A percentile compares a stretch with the other conserved stretches of the same genome.
Conservation (phyloP, 2,888 invertebrate species). For the Ptilodon capucinus region DNA sequence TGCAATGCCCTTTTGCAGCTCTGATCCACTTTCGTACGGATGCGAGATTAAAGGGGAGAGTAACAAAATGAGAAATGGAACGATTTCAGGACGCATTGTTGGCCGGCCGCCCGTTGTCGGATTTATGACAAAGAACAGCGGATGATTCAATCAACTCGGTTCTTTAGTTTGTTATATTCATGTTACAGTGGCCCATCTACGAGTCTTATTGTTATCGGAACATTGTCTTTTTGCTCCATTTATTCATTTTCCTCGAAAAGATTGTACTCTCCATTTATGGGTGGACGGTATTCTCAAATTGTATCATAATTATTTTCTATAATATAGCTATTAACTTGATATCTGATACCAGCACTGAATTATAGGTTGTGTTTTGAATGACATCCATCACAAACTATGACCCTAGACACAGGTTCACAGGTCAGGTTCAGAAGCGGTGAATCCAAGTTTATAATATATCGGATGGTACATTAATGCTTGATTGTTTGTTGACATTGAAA, state of each 20-base stretch:
- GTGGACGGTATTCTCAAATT: not conserved
- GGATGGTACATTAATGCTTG: slow-evolving; percentile 15
- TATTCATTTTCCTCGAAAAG: slow-evolving; percentile 32
- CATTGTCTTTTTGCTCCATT: slow-evolving; percentile 63
- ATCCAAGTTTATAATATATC: too few species aligned
- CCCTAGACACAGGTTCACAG: too few species aligned
- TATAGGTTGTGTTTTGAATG: too few species aligned
- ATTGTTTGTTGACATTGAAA: slow-evolving; percentile 19
- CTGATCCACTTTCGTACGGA: slow-evolving; percentile 81
- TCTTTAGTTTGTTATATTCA: slow-evolving; percentile 82
- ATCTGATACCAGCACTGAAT: too few species aligned
- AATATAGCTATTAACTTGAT: too few species aligned
- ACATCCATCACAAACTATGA: too few species aligned
- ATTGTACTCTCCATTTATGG: slow-evolving; percentile 13
- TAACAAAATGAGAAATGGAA: slow-evolving; percentile 83
- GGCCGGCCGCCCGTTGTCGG: slow-evolving; percentile 77
- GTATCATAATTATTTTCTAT: too few species aligned
- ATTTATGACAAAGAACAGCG: slow-evolving; percentile 82
- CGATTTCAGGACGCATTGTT: slow-evolving; percentile 82
- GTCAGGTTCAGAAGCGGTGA: too few species aligned
- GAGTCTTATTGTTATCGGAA: slow-evolving; percentile 70
- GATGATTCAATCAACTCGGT: slow-evolving; percentile 81
- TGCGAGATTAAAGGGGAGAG: slow-evolving; percentile 81
- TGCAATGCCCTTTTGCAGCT: slow-evolving; percentile 78
- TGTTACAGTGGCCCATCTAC: slow-evolving; percentile 66